These are phyloP conservation scores for Caenorhabditis imperialis DNA, from an alignment of 2,888 invertebrate species.

Conservation along the genomic window DNA sequence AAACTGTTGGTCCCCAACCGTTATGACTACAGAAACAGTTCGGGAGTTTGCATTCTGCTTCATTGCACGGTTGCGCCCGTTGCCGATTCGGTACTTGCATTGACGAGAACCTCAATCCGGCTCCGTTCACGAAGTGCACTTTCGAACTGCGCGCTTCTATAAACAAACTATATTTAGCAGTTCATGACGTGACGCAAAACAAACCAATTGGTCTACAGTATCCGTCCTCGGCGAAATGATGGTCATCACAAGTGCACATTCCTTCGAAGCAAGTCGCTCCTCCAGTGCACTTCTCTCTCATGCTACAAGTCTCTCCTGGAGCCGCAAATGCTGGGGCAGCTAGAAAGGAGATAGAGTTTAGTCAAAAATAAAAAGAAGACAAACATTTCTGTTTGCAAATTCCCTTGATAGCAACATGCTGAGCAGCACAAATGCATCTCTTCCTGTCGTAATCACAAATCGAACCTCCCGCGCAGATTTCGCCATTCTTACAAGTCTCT, in stretches of 20 bases:
- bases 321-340: slow-evolving; percentile 57
- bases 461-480: slow-evolving; percentile 74
- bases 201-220: slow-evolving; percentile 69
- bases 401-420: slow-evolving; percentile 64
- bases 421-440: slow-evolving; percentile 72
- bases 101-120: slow-evolving; percentile 68
- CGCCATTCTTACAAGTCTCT: slow-evolving; percentile 67
- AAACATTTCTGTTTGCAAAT: slow-evolving; percentile 68
- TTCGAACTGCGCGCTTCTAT: slow-evolving; percentile 57
- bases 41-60: slow-evolving; percentile 67
- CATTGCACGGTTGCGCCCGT: slow-evolving; percentile 62
- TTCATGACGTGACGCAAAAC: slow-evolving; percentile 10
- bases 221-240: slow-evolving; percentile 68
- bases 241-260: slow-evolving; percentile 66
- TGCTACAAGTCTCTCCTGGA: slow-evolving; percentile 66
- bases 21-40: slow-evolving; percentile 71
- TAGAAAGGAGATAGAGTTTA: too few relatives aligned
- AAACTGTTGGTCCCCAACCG: neutral
- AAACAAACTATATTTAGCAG: slow-evolving; percentile 39
- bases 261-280: slow-evolving; percentile 67
- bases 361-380: slow-evolving; percentile 2
- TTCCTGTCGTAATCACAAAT: slow-evolving; percentile 69
- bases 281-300: slow-evolving; percentile 66
- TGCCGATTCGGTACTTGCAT: slow-evolving; percentile 52
- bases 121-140: slow-evolving; percentile 64